Percentiles rank a stretch among this genome's conserved stretches.
Conservation (phyloP, 2,888 invertebrate genomes). For the Ochropleura plecta region DNA sequence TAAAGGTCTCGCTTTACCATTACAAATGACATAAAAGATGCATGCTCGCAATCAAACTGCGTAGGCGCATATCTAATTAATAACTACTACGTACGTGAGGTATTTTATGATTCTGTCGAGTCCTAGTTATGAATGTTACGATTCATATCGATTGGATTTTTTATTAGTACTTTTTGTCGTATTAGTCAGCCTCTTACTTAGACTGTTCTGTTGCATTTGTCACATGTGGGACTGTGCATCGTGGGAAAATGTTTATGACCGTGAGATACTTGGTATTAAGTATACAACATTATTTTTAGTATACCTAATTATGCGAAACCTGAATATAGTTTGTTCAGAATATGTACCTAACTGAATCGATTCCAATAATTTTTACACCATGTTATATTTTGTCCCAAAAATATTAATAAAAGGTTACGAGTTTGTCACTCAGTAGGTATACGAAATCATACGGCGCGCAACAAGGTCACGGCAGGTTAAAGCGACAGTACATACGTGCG, state of each 20-base stretch:
- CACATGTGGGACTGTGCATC: not conserved
- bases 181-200: constrained; percentile 13
- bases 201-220: not conserved
- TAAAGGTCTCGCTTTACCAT: constrained; percentile 8
- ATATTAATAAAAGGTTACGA: too few relatives aligned
- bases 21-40: constrained; percentile 21
- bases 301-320: too few relatives aligned
- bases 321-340: too few relatives aligned
- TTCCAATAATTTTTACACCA: too few relatives aligned
- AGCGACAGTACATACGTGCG: too few relatives aligned
- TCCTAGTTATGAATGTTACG: constrained; percentile 20
- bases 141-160: constrained; percentile 29
- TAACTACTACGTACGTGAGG: constrained; percentile 19
- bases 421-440: too few relatives aligned
- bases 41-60: constrained; percentile 9
- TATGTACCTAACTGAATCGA: too few relatives aligned
- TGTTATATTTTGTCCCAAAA: too few relatives aligned
- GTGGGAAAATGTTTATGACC: constrained; percentile 21
- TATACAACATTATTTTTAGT: too few relatives aligned
- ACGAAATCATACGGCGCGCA: too few relatives aligned
- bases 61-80: constrained; percentile 26
- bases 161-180: constrained; percentile 11
- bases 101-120: constrained; percentile 24
- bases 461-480: too few relatives aligned
- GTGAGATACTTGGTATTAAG: constrained; percentile 13